phyloP scores from a whole-genome alignment of 2,797 vertebrate species.

The Coregonus sp. region DNA sequence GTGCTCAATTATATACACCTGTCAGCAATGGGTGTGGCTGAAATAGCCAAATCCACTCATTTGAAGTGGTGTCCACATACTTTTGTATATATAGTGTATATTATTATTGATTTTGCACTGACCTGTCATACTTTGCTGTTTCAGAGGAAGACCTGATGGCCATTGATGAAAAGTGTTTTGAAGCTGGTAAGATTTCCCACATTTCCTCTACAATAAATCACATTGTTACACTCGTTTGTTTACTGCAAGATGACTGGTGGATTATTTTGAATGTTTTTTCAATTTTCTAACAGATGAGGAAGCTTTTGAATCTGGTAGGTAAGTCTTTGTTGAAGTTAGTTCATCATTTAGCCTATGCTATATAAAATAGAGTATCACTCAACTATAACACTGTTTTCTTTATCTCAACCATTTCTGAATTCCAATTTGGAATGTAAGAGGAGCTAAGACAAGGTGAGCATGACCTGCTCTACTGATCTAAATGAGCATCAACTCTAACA shows the following conservation, averaged over 20 bases:
- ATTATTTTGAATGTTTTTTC: conserved; percentile 23
- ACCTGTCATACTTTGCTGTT: conserved; percentile 25
- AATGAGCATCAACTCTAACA: background rate
- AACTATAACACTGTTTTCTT: conserved; percentile 8
- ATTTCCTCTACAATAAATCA: background rate
- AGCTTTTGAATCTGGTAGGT: conserved; percentile 97
- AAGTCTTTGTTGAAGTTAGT: conserved; percentile 60
- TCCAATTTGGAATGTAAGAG: conserved; percentile 72
- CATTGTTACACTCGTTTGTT: background rate
- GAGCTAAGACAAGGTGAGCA: conserved; percentile 91
- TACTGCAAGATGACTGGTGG: background rate
- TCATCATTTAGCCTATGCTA: background rate
- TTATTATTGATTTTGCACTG: background rate
- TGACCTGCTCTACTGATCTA: background rate
- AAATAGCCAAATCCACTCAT: too few relatives aligned
- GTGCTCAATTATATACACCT: too few relatives aligned
- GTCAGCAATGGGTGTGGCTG: too few relatives aligned
- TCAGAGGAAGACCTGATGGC: conserved; percentile 89
- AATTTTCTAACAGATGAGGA: conserved; percentile 85
- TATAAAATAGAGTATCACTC: background rate
- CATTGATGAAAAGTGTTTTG: conserved; percentile 90
- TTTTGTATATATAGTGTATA: background rate
- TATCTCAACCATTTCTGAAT: conserved; percentile 13
- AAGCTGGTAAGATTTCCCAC: conserved; percentile 84
- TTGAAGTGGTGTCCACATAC: too few relatives aligned